A percentile compares a stretch with the other conserved stretches of the same genome.
phyloP scores from a whole-genome alignment of 2,113 vertebrate genomes.

The Odontophorus gujanensis region DNA sequence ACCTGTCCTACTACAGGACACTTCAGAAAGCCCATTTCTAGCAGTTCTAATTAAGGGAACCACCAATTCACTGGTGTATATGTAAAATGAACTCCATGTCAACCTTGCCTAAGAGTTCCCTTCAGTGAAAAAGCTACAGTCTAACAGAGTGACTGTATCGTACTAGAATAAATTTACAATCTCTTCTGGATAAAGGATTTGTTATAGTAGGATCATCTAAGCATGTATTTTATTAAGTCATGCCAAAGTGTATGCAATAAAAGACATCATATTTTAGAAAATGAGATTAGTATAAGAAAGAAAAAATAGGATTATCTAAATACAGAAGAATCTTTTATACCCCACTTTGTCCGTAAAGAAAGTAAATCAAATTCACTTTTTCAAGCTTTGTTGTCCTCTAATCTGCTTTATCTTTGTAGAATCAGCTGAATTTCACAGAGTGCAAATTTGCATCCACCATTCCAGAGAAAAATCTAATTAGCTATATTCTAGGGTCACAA shows the following conservation, averaged over 20 bases:
- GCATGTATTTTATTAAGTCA: slow-evolving; percentile 15
- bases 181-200: slow-evolving; percentile 17
- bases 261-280: background rate
- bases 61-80: background rate
- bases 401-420: slow-evolving; percentile 62
- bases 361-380: slow-evolving; percentile 58
- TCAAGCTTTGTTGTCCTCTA: slow-evolving; percentile 32
- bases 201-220: slow-evolving; percentile 14
- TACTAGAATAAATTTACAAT: slow-evolving; percentile 17
- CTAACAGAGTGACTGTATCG: background rate
- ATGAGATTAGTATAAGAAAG: background rate
- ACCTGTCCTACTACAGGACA: background rate
- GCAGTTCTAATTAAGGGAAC: background rate
- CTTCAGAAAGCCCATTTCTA: slow-evolving; percentile 7
- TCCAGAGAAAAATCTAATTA: slow-evolving; percentile 76
- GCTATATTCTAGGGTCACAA: slow-evolving; percentile 54
- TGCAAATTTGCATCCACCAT: slow-evolving; percentile 62
- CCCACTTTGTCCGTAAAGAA: background rate
- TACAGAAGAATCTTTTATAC: background rate
- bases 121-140: slow-evolving; percentile 22
- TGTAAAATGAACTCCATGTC: background rate
- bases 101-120: background rate
- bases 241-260: rapidly evolving
- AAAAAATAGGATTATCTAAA: slow-evolving; percentile 19
- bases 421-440: slow-evolving; percentile 65